These are phyloP conservation scores for Autographa pulchrina DNA, from an alignment of 2,888 invertebrate species.

Conservation along the genomic window DNA sequence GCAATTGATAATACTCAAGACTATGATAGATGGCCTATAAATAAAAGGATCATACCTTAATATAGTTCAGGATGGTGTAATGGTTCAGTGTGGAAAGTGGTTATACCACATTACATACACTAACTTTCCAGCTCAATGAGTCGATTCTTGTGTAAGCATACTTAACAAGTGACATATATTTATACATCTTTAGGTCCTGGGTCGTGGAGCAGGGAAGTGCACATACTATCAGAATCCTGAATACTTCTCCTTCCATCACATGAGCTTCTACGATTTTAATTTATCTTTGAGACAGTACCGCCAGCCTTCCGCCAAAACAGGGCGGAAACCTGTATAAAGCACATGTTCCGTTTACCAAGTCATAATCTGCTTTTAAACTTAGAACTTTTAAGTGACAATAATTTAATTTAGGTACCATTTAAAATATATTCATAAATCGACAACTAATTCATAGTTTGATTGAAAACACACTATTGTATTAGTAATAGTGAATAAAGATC, in stretches of 20 bases:
- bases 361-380: not conserved
- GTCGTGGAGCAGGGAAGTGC: constrained; percentile 71
- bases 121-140: no score
- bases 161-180: not conserved
- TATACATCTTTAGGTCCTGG: constrained; percentile 68
- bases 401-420: not conserved
- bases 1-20: no score
- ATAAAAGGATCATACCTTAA: no score
- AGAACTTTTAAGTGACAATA: not conserved
- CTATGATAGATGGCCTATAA: no score
- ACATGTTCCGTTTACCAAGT: not conserved
- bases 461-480: not conserved
- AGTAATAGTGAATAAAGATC: not conserved
- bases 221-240: constrained; percentile 76
- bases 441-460: not conserved
- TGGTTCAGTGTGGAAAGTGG: no score
- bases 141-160: no score
- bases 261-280: constrained; percentile 78
- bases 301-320: constrained; percentile 60
- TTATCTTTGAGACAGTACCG: constrained; percentile 66
- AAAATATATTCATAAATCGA: not conserved
- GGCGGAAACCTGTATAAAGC: constrained; percentile 63
- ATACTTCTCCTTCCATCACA: constrained; percentile 81
- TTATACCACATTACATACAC: no score
- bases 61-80: no score